Evolutionary conservation across 1,140 invertebrate species (phyloP).

Genomic region (Trialeurodes vaporariorum): DNA sequence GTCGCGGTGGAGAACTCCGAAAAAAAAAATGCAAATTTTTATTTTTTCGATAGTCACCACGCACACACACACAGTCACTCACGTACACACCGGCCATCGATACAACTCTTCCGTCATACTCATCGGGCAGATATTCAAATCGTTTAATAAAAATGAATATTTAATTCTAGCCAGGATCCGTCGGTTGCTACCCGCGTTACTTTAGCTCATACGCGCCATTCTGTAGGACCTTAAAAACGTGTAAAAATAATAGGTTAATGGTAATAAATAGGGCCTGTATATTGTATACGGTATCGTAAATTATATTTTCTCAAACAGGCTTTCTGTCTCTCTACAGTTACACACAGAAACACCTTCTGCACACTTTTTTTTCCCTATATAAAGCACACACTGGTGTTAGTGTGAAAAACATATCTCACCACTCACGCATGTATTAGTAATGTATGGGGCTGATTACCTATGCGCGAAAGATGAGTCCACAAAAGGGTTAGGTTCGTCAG

Average conservation of each 20-base stretch:
- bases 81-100: too few species aligned
- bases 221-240: too few species aligned
- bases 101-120: too few species aligned
- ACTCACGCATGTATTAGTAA: too few species aligned
- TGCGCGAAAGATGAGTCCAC: background rate
- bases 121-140: constrained; percentile 1
- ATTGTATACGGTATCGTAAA: background rate
- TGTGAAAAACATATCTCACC: background rate
- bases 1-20: background rate
- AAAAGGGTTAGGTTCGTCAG: too few species aligned
- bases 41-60: background rate
- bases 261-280: background rate
- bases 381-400: background rate
- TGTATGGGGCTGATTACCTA: background rate
- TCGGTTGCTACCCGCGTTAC: background rate
- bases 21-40: background rate
- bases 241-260: background rate
- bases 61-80: too few species aligned
- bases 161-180: background rate
- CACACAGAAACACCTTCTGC: too few species aligned
- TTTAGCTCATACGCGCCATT: too few species aligned
- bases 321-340: too few species aligned
- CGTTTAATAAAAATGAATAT: background rate
- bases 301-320: background rate
- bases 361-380: too few species aligned